Conservation (phyloP, 2,888 invertebrate genomes). For the Leptinotarsa haldemani region DNA sequence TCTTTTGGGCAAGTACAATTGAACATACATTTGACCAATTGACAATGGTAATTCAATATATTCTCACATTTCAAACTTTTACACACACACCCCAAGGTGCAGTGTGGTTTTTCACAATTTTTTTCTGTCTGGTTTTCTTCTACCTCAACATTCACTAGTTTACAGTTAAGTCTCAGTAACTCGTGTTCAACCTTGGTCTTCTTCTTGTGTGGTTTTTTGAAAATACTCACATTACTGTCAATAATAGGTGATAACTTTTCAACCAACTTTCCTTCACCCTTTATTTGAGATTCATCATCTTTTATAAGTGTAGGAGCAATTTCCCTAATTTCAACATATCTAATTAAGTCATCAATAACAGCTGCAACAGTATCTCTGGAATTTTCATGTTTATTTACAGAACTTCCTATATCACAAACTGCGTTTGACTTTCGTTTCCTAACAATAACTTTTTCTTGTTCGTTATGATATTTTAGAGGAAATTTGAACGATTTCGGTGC, state of each 20-base stretch:
- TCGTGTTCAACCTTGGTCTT: constrained; percentile 62
- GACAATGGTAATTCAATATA: constrained; percentile 71
- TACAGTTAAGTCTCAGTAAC: constrained; percentile 74
- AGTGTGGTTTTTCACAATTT: constrained; percentile 70
- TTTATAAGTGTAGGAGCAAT: constrained; percentile 69
- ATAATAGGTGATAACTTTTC: constrained; percentile 41
- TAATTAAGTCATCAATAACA: constrained; percentile 69
- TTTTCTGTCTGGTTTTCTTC: constrained; percentile 56
- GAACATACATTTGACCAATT: constrained; percentile 72
- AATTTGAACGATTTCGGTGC: constrained; percentile 66
- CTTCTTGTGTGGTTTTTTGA: constrained; percentile 43
- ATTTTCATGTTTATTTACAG: constrained; percentile 20
- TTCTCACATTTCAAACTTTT: constrained; percentile 68
- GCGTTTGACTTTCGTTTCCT: constrained; percentile 41
- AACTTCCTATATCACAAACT: background rate
- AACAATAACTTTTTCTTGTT: constrained; percentile 71
- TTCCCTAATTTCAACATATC: constrained; percentile 72
- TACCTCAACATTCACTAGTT: constrained; percentile 70
- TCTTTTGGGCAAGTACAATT: constrained; percentile 66
- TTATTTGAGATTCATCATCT: constrained; percentile 56
- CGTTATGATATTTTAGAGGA: constrained; percentile 70
- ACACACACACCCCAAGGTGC: constrained; percentile 77
- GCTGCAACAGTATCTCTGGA: constrained; percentile 35
- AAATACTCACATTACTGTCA: constrained; percentile 36
- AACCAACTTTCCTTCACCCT: constrained; percentile 47